Conservation (phyloP, 2,888 invertebrate species). For the Temnothorax unifasciatus region DNA sequence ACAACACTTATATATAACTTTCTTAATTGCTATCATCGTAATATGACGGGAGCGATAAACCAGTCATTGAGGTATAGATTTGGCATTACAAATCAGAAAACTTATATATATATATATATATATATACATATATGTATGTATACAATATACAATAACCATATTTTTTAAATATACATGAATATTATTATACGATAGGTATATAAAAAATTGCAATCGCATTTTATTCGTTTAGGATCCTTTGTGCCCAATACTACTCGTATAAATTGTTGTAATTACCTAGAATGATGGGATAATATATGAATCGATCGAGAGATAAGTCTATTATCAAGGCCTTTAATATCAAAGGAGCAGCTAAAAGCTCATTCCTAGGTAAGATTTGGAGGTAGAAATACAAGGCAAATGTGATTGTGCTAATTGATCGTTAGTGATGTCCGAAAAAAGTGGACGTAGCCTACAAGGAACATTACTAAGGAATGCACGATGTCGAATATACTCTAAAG, state of each 20-base stretch:
- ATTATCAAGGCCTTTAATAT: neutral
- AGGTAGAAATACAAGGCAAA: conserved; percentile 27
- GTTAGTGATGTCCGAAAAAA: conserved; percentile 16
- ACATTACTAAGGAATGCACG: conserved; percentile 65
- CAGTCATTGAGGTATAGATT: conserved; percentile 28
- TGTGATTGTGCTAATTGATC: neutral
- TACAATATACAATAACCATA: neutral
- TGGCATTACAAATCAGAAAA: conserved; percentile 18
- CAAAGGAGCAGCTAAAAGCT: neutral
- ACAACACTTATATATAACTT: conserved; percentile 9
- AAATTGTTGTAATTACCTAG: conserved; percentile 4
- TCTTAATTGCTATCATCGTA: conserved; percentile 7
- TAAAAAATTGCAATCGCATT: conserved; percentile 1
- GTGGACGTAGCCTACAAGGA: neutral
- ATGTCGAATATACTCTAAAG: conserved; percentile 53
- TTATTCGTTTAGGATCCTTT: neutral
- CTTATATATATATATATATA: neutral
- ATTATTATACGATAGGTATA: neutral
- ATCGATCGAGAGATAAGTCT: neutral
- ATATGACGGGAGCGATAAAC: neutral
- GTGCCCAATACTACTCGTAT: neutral
- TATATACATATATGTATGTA: neutral
- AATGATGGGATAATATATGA: neutral
- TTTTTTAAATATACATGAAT: neutral
- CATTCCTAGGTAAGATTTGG: neutral